A percentile compares a stretch with the other conserved stretches of the same genome.
These are phyloP conservation scores for Zaprionus davidi DNA, from an alignment of 1,140 invertebrate genomes.

Conservation along the genomic window DNA sequence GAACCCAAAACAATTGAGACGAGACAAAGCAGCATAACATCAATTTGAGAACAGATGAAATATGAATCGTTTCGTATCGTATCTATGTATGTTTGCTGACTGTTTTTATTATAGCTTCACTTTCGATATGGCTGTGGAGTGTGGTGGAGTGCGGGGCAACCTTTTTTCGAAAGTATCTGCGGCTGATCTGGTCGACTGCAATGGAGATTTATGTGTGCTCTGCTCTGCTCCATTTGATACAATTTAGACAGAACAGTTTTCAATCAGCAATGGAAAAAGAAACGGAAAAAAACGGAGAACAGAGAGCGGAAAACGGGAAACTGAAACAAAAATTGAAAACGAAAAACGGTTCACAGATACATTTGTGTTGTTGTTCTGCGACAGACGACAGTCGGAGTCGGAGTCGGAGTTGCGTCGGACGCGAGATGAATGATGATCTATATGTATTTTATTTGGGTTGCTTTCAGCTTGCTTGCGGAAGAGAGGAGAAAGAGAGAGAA, in stretches of 20 bases:
- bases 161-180: neutral
- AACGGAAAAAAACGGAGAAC: constrained; percentile 40
- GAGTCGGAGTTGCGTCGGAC: constrained; percentile 7
- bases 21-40: neutral
- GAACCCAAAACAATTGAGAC: neutral
- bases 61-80: neutral
- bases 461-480: constrained; percentile 23
- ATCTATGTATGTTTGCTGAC: neutral
- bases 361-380: constrained; percentile 28
- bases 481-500: neutral
- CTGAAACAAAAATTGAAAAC: constrained; percentile 23
- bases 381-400: neutral
- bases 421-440: constrained; percentile 22
- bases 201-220: constrained; percentile 48
- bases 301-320: constrained; percentile 6
- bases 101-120: neutral
- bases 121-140: neutral
- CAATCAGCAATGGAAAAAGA: constrained; percentile 50
- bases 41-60: neutral
- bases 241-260: constrained; percentile 72
- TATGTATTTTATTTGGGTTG: constrained; percentile 29
- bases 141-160: neutral
- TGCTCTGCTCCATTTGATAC: constrained; percentile 62
- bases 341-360: constrained; percentile 38
- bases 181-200: constrained; percentile 22